Conservation (phyloP, 2,797 vertebrate species). For the Meriones psammophilus region DNA sequence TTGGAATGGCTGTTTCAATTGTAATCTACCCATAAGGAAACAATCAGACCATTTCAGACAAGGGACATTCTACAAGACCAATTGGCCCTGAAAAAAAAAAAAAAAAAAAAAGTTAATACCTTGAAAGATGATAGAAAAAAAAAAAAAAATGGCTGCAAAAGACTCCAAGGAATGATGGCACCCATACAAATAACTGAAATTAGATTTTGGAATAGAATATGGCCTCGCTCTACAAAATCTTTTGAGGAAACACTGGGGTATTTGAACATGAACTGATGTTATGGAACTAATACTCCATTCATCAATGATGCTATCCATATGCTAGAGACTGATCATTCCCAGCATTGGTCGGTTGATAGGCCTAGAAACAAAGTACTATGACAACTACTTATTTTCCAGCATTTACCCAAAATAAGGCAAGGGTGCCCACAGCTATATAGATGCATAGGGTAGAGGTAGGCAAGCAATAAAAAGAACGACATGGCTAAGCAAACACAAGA, state of each 20-base stretch:
- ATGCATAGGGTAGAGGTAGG: background rate
- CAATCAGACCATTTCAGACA: conserved; percentile 59
- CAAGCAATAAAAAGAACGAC: background rate
- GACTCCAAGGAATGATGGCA: background rate
- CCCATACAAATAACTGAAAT: background rate
- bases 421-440: too few species aligned
- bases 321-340: background rate
- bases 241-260: background rate
- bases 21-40: conserved; percentile 56
- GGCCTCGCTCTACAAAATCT: background rate
- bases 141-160: background rate
- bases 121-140: conserved; percentile 42
- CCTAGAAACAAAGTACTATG: background rate
- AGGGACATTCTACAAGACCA: conserved; percentile 53
- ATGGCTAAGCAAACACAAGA: background rate
- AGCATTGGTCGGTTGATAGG: background rate
- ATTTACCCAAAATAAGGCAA: background rate
- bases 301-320: background rate
- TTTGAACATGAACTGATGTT: background rate
- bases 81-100: background rate
- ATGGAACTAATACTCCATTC: conserved; percentile 2
- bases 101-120: background rate
- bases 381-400: conserved; percentile 42
- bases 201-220: conserved; percentile 22
- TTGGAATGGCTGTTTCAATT: conserved; percentile 1